Evolutionary conservation across 37 sponge, comb jelly and placozoan species (phyloP).

Genomic region (Hormiphora californensis): DNA sequence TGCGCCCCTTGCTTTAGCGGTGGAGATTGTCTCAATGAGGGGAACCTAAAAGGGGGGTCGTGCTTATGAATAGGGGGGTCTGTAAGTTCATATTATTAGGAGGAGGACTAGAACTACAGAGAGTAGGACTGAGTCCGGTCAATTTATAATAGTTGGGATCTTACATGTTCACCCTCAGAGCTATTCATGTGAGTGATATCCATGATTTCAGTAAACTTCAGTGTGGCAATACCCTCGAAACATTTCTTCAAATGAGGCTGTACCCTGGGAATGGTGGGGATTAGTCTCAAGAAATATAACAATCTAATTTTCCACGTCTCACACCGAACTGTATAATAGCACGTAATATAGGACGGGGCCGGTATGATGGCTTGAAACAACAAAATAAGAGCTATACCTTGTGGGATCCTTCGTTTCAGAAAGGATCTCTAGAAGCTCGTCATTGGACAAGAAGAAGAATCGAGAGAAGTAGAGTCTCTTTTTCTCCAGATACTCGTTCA

Average conservation of each 20-base stretch:
- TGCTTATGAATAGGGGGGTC: too few relatives aligned
- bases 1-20: conserved; percentile 93
- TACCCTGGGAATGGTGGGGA: conserved; percentile 60
- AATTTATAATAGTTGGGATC: not conserved
- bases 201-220: conserved; percentile 88
- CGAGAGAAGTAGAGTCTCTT: conserved; percentile 97
- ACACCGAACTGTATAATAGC: too few relatives aligned
- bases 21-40: conserved; percentile 81
- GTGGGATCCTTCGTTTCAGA: conserved; percentile 99
- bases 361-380: not conserved
- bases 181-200: conserved; percentile 98
- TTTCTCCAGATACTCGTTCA: conserved; percentile 99
- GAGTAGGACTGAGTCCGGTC: too few relatives aligned
- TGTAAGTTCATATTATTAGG: too few relatives aligned
- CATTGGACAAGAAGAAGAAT: conserved; percentile 99
- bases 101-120: too few relatives aligned
- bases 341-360: not conserved
- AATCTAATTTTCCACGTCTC: too few relatives aligned
- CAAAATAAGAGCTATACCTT: conserved; percentile 61
- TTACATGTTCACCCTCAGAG: conserved; percentile 76
- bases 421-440: conserved; percentile 96
- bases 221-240: conserved; percentile 96
- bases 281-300: not conserved
- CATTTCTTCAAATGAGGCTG: conserved; percentile 99
- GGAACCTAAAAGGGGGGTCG: conserved; percentile 68